A percentile compares a stretch with the other conserved stretches of the same genome.
These are phyloP conservation scores for Cetonia aurata DNA, from an alignment of 2,888 invertebrate genomes.

Conservation along the genomic window DNA sequence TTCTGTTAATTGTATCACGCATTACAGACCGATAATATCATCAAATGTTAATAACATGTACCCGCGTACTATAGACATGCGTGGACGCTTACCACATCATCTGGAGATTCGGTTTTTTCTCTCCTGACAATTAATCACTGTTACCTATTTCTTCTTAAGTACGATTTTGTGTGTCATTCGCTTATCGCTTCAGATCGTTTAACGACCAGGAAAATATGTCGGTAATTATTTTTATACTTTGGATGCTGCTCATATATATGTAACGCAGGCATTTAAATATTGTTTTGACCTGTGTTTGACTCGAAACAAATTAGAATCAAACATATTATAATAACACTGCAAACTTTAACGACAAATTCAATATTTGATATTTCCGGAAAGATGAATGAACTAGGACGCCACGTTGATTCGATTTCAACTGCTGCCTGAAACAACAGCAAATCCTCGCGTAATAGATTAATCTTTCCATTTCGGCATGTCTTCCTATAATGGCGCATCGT, in stretches of 20 bases:
- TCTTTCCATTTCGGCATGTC: conserved; percentile 21
- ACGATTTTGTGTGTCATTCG: neutral
- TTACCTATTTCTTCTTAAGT: conserved; percentile 14
- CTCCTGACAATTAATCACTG: conserved; percentile 22
- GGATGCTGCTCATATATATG: too few relatives aligned
- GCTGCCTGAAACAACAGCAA: conserved; percentile 6
- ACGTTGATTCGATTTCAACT: too few relatives aligned
- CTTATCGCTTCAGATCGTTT: too few relatives aligned
- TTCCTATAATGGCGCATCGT: conserved; percentile 5
- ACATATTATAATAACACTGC: too few relatives aligned
- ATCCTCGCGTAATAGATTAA: conserved; percentile 18
- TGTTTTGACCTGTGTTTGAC: too few relatives aligned
- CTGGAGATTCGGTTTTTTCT: conserved; percentile 15
- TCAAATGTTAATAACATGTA: conserved; percentile 20
- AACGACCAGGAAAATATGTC: too few relatives aligned
- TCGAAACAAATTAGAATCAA: too few relatives aligned
- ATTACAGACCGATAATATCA: conserved; percentile 27
- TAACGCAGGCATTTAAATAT: too few relatives aligned
- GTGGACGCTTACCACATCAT: conserved; percentile 1
- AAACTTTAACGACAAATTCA: too few relatives aligned
- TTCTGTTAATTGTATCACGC: conserved; percentile 36
- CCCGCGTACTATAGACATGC: neutral
- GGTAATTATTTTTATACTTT: too few relatives aligned
- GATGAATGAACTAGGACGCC: too few relatives aligned
- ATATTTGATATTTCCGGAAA: too few relatives aligned